These are phyloP conservation scores for Oscheius onirici DNA, from an alignment of 2,888 invertebrate species.

Conservation along the genomic window DNA sequence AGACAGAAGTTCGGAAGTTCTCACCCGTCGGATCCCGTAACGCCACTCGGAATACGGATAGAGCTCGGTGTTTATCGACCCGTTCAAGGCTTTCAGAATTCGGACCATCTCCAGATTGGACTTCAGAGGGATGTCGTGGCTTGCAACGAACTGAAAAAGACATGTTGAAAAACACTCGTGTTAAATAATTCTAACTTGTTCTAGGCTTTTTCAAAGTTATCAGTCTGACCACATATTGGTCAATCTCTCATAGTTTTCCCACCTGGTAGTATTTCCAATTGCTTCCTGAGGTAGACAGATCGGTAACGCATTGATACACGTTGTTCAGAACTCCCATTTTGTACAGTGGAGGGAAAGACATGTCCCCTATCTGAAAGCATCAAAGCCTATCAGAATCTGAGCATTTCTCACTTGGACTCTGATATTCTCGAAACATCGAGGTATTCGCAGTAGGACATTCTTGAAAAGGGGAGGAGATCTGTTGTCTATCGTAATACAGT, in stretches of 20 bases:
- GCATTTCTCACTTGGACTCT: conserved; percentile 1
- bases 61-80: conserved; percentile 50
- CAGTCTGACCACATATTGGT: no score
- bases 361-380: neutral
- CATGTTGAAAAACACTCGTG: neutral
- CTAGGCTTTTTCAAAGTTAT: no score
- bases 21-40: conserved; percentile 46
- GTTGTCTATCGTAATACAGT: conserved; percentile 33
- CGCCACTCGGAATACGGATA: conserved; percentile 40
- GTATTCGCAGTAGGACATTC: conserved; percentile 7
- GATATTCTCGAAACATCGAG: conserved; percentile 25
- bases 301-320: conserved; percentile 24
- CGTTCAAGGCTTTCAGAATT: conserved; percentile 52
- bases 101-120: conserved; percentile 55
- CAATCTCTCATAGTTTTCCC: neutral
- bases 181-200: no score
- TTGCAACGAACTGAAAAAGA: conserved; percentile 46
- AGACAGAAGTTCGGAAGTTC: neutral
- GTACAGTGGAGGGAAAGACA: neutral
- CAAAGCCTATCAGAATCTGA: neutral
- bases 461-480: conserved; percentile 7
- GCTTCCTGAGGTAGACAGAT: conserved; percentile 11
- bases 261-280: conserved; percentile 37
- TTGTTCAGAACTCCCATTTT: conserved; percentile 31
- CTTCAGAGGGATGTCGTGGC: conserved; percentile 48